phyloP scores from a whole-genome alignment of 1,140 invertebrate genomes.

The Frieseomelitta varia region DNA sequence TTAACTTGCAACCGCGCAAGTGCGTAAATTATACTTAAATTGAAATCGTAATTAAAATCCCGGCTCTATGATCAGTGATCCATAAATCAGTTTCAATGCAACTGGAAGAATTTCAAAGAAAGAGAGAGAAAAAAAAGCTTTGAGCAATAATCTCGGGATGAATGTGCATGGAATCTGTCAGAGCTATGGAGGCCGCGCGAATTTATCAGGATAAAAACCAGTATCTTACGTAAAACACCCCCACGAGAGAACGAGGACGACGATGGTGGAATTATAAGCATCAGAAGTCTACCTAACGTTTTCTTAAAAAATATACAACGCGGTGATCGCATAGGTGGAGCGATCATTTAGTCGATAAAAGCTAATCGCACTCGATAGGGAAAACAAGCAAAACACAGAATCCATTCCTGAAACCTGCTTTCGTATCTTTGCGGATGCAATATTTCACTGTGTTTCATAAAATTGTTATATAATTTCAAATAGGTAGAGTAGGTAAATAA shows the following conservation, averaged over 20 bases:
- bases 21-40: not conserved
- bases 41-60: not conserved
- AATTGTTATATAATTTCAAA: not conserved
- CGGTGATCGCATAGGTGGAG: not conserved
- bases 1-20: too few relatives aligned
- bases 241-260: not conserved
- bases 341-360: slow-evolving; percentile 5
- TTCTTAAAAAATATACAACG: not conserved
- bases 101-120: not conserved
- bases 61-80: not conserved
- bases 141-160: not conserved
- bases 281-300: not conserved
- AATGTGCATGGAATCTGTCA: too few relatives aligned
- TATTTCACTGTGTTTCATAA: not conserved
- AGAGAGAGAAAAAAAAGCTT: not conserved
- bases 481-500: too few relatives aligned
- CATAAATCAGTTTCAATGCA: not conserved
- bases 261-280: not conserved
- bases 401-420: not conserved
- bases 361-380: not conserved
- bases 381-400: not conserved
- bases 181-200: not conserved
- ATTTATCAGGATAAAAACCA: slow-evolving; percentile 16
- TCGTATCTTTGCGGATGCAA: not conserved
- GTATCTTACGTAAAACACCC: slow-evolving; percentile 40